phyloP scores from a whole-genome alignment of 2,113 vertebrate genomes.

The Neolamprologus variostigma region DNA sequence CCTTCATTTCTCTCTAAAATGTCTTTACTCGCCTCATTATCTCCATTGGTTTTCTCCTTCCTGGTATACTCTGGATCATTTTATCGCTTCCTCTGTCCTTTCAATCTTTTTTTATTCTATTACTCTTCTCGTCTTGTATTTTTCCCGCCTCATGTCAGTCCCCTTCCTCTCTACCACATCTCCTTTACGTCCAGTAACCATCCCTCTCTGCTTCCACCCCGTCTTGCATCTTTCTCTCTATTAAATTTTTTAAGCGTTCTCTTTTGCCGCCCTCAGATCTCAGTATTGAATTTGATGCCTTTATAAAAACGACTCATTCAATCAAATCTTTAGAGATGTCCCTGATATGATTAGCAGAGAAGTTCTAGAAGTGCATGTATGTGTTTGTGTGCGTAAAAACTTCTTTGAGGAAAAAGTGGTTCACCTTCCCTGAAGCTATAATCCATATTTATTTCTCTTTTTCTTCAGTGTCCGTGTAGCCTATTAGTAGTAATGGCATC shows the following conservation, averaged over 20 bases:
- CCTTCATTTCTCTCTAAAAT: not conserved
- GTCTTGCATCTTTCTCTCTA: constrained; percentile 6
- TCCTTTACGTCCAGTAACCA: not conserved
- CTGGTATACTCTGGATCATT: not conserved
- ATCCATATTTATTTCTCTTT: not conserved
- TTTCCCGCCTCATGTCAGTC: not conserved
- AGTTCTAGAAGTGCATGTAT: not conserved
- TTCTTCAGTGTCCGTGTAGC: constrained; percentile 5
- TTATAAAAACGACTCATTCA: constrained; percentile 63
- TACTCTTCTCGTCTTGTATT: not conserved
- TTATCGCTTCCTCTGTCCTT: not conserved
- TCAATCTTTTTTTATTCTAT: not conserved
- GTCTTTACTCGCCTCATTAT: not conserved
- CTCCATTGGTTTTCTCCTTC: not conserved
- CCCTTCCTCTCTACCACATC: not conserved
- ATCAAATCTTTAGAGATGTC: constrained; percentile 59
- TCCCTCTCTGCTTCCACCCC: not conserved
- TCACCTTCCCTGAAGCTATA: not conserved
- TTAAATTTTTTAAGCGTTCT: constrained; percentile 41
- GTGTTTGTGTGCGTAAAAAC: not conserved
- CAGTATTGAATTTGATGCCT: constrained; percentile 54
- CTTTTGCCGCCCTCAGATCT: constrained; percentile 10
- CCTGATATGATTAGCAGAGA: constrained; percentile 48
- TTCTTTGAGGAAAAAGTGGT: not conserved
- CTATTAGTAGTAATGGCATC: constrained; percentile 51